Percentiles rank a stretch among this genome's conserved stretches.
Evolutionary conservation across 2,797 vertebrate genomes (phyloP).

Genomic region (Triplophysa bombifrons): DNA sequence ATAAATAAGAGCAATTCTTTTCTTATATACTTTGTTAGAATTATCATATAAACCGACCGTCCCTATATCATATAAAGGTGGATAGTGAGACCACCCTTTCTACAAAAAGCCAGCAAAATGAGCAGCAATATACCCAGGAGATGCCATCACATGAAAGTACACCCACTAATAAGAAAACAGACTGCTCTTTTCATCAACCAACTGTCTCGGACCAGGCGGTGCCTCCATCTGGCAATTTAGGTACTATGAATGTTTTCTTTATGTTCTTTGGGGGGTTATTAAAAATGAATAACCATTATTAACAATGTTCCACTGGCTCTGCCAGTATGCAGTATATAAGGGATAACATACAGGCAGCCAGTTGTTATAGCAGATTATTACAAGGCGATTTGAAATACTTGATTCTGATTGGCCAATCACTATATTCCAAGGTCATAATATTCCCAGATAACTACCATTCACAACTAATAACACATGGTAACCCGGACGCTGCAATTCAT

Average conservation of each 20-base stretch:
- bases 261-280: too few species aligned
- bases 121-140: conserved; percentile 9
- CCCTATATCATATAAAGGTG: conserved; percentile 30
- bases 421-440: too few species aligned
- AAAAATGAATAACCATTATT: too few species aligned
- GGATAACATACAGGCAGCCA: too few species aligned
- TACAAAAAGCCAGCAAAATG: conserved; percentile 4
- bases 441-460: too few species aligned
- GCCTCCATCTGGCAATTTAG: conserved; percentile 50
- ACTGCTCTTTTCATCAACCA: conserved; percentile 31
- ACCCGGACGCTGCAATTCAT: too few species aligned
- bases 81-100: conserved; percentile 25
- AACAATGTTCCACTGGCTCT: too few species aligned
- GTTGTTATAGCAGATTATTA: too few species aligned
- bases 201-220: conserved; percentile 33
- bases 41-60: background rate
- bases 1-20: background rate
- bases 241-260: conserved; percentile 23
- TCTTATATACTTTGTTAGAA: background rate
- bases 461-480: too few species aligned
- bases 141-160: conserved; percentile 22
- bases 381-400: too few species aligned
- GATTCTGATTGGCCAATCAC: too few species aligned
- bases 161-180: conserved; percentile 29
- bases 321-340: too few species aligned